These are phyloP conservation scores for Hyperoplus immaculatus DNA, from an alignment of 2,797 vertebrate genomes.

Conservation along the genomic window DNA sequence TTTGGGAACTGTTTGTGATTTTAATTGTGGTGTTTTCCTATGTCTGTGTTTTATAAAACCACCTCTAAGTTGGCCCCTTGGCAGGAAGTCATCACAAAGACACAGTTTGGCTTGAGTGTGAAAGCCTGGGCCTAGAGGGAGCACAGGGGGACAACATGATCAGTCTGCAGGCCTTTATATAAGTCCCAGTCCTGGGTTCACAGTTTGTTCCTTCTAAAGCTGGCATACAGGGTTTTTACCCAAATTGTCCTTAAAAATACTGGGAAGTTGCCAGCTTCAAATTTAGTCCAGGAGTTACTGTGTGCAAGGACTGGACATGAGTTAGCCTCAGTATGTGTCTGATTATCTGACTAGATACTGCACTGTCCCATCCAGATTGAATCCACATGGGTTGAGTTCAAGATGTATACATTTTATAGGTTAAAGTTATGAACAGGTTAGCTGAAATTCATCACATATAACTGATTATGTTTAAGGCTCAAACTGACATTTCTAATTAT, in stretches of 20 bases:
- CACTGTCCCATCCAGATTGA: not conserved
- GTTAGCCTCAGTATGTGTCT: not conserved
- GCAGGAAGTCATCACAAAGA: not conserved
- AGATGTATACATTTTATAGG: no score
- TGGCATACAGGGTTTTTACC: not conserved
- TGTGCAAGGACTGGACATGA: not conserved
- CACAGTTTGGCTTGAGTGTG: slow-evolving; percentile 11
- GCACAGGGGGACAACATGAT: slow-evolving; percentile 5
- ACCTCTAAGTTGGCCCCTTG: not conserved
- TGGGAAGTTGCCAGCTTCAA: no score
- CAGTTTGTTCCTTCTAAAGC: not conserved
- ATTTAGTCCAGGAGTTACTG: not conserved
- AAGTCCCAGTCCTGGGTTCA: slow-evolving; percentile 20
- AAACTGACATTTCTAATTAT: not conserved
- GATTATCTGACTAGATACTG: not conserved
- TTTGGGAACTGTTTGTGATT: not conserved
- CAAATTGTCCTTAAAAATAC: not conserved
- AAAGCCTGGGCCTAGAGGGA: not conserved
- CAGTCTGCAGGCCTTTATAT: slow-evolving; percentile 4
- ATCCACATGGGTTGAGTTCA: not conserved
- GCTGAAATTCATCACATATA: not conserved
- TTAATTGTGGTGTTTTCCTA: not conserved
- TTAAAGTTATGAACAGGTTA: not conserved
- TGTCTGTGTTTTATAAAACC: not conserved
- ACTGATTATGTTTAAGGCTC: not conserved